Evolutionary conservation across 1,140 invertebrate species (phyloP).

Genomic region (Pseudoatta argentina): DNA sequence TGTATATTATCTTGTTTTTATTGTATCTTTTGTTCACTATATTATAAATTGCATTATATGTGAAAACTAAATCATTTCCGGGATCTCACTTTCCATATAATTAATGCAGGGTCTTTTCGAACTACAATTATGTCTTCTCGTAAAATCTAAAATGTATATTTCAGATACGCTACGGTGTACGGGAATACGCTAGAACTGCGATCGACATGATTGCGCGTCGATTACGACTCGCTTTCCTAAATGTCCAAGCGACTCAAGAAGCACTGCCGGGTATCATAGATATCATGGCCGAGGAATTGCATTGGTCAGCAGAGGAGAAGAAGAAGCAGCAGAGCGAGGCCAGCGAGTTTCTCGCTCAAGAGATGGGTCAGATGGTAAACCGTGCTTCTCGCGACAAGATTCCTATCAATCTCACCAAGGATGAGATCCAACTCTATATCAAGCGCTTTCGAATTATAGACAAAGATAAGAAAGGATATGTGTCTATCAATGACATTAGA

Average conservation of each 20-base stretch:
- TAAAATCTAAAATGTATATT: slow-evolving; percentile 61
- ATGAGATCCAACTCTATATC: slow-evolving; percentile 97
- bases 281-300: slow-evolving; percentile 98
- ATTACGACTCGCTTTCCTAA: slow-evolving; percentile 97
- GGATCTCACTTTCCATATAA: too few relatives aligned
- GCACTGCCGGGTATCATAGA: slow-evolving; percentile 96
- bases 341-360: slow-evolving; percentile 94
- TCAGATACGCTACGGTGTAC: slow-evolving; percentile 94
- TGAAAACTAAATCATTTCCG: too few relatives aligned
- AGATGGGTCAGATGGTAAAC: slow-evolving; percentile 99
- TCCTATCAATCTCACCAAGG: slow-evolving; percentile 96
- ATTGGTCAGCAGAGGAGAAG: slow-evolving; percentile 95
- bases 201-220: slow-evolving; percentile 98
- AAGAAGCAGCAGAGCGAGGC: slow-evolving; percentile 93
- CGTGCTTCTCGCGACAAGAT: slow-evolving; percentile 94
- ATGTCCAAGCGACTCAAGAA: slow-evolving; percentile 98
- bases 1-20: too few relatives aligned
- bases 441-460: slow-evolving; percentile 98
- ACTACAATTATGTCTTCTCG: not conserved
- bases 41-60: too few relatives aligned
- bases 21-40: too few relatives aligned
- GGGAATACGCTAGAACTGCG: slow-evolving; percentile 98
- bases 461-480: slow-evolving; percentile 98
- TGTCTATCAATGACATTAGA: slow-evolving; percentile 98
- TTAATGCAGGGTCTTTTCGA: not conserved